Evolutionary conservation across 2,113 vertebrate species (phyloP).

Genomic region (Anser cygnoides): DNA sequence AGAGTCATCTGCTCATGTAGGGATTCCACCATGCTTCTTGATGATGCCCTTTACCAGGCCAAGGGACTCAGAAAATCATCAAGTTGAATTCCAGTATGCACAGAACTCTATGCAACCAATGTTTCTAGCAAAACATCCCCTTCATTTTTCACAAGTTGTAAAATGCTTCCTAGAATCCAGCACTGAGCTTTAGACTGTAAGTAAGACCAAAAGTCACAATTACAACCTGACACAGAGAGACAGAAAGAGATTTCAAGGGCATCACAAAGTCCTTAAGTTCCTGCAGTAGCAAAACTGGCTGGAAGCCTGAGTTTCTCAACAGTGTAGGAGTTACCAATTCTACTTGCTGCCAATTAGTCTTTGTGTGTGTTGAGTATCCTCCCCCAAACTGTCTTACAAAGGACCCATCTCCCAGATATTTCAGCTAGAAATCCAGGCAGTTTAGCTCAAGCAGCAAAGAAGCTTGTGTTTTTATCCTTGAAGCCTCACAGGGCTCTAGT

Average conservation of each 20-base stretch:
- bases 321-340: slow-evolving; percentile 26
- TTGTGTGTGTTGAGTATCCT: slow-evolving; percentile 43
- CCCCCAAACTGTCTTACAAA: slow-evolving; percentile 36
- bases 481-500: background rate
- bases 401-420: slow-evolving; percentile 16
- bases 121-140: background rate
- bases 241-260: background rate
- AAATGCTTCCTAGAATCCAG: background rate
- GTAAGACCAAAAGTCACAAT: background rate
- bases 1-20: background rate
- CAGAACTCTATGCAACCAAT: background rate
- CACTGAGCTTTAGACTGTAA: background rate
- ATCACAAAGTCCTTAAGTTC: slow-evolving; percentile 32
- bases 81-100: background rate
- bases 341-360: slow-evolving; percentile 49
- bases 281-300: slow-evolving; percentile 16
- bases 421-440: background rate
- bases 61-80: background rate
- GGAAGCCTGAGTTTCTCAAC: slow-evolving; percentile 16
- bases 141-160: background rate
- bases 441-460: background rate
- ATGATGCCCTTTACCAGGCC: background rate
- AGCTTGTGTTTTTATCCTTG: background rate
- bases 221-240: background rate
- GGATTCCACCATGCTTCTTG: background rate